These are phyloP conservation scores for Conistra vaccinii DNA, from an alignment of 2,888 invertebrate genomes.

Conservation along the genomic window DNA sequence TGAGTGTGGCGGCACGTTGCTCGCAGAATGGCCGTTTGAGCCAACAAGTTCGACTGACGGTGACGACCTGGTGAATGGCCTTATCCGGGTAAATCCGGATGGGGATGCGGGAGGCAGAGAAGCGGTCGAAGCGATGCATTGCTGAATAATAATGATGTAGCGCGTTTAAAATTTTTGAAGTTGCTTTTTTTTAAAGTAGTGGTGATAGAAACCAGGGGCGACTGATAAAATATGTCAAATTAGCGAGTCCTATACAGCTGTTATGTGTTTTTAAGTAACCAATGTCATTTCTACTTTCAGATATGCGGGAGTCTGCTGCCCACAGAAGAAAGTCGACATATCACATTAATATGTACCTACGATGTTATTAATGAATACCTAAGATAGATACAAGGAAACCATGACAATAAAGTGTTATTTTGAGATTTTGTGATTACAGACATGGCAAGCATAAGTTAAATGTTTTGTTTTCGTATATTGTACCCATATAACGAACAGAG, in stretches of 20 bases:
- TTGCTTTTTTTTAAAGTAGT: not conserved
- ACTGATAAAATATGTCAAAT: not conserved
- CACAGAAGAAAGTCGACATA: constrained; percentile 65
- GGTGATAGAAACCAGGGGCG: not conserved
- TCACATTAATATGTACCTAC: constrained; percentile 55
- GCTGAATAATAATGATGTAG: not conserved
- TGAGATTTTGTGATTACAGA: too few relatives aligned
- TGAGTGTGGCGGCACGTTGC: not conserved
- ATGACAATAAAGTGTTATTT: constrained; percentile 18
- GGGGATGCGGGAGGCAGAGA: too few relatives aligned
- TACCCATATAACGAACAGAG: constrained; percentile 14
- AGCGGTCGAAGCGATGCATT: not conserved
- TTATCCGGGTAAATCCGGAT: not conserved
- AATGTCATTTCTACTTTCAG: constrained; percentile 70
- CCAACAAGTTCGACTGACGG: not conserved
- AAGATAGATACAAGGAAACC: constrained; percentile 19
- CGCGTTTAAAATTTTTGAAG: not conserved
- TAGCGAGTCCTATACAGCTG: not conserved
- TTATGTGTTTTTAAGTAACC: not conserved
- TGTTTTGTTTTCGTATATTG: constrained; percentile 12
- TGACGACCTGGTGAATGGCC: not conserved
- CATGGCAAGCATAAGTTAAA: constrained; percentile 3
- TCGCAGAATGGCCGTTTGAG: not conserved
- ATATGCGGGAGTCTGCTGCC: constrained; percentile 87
- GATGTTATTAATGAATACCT: constrained; percentile 9